Conservation (phyloP, 2,888 invertebrate genomes). For the Cantharis lateralis region DNA sequence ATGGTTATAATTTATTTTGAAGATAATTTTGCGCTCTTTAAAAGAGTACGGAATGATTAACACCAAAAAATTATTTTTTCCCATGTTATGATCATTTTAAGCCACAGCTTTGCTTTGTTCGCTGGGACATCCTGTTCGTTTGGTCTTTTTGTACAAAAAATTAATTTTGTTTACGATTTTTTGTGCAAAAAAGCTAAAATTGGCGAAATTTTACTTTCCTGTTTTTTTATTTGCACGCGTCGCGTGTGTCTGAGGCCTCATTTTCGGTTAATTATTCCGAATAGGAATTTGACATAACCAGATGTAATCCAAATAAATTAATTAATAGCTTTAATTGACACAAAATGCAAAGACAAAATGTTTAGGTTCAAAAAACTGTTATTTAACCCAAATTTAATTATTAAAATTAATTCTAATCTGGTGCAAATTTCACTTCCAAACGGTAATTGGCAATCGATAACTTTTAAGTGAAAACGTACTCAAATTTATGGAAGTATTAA, state of each 20-base stretch:
- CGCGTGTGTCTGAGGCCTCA: not conserved
- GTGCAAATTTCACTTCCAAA: not conserved
- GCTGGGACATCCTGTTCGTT: too few species aligned
- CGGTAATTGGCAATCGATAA: not conserved
- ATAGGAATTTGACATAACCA: not conserved
- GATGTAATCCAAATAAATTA: not conserved
- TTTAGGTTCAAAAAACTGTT: not conserved
- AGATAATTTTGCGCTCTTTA: too few species aligned
- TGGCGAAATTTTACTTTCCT: not conserved
- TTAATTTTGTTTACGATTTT: not conserved
- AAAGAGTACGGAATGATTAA: too few species aligned
- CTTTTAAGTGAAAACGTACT: not conserved
- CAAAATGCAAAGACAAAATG: not conserved
- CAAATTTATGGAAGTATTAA: not conserved
- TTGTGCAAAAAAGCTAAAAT: not conserved
- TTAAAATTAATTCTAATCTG: not conserved
- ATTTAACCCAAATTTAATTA: not conserved
- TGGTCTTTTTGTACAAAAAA: not conserved
- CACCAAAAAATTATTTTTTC: too few species aligned
- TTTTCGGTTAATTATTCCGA: not conserved
- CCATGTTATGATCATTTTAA: too few species aligned
- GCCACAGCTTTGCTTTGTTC: too few species aligned
- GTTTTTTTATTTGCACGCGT: not conserved
- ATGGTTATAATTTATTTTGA: too few species aligned
- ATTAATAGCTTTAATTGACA: not conserved